phyloP scores from a whole-genome alignment of 35 echinoderm and acorn worm species.

The Hemicentrotus pulcherrimus region DNA sequence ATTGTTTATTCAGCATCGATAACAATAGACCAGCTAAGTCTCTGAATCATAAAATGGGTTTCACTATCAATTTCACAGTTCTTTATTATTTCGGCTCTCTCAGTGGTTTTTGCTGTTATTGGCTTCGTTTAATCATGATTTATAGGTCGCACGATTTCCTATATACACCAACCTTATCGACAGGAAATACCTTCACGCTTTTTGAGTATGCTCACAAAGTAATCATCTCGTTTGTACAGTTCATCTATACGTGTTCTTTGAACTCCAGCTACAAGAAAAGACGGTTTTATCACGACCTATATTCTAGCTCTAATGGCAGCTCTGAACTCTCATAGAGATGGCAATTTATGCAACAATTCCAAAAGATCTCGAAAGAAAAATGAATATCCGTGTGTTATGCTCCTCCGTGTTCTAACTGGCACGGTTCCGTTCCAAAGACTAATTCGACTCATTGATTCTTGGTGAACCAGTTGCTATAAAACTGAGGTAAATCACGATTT shows the following conservation, averaged over 20 bases:
- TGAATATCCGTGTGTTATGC: neutral
- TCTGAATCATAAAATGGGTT: neutral
- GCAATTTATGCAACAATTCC: neutral
- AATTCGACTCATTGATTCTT: neutral
- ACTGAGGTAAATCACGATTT: too few relatives aligned
- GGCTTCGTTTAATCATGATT: too few relatives aligned
- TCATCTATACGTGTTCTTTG: too few relatives aligned
- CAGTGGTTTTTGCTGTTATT: too few relatives aligned
- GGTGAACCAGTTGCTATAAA: neutral
- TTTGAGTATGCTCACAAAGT: neutral
- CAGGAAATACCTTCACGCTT: neutral
- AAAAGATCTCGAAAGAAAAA: neutral
- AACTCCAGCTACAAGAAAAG: too few relatives aligned
- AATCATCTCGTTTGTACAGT: neutral
- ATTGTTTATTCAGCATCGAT: neutral
- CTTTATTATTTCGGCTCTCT: too few relatives aligned
- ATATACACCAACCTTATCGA: neutral
- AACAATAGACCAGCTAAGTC: neutral
- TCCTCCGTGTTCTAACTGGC: neutral
- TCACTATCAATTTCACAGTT: neutral
- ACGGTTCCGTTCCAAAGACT: neutral
- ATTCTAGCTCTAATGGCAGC: neutral
- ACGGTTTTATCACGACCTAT: too few relatives aligned
- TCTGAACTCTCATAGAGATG: neutral
- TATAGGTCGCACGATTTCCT: neutral